Evolutionary conservation across 1,140 invertebrate species (phyloP), one percentile per base, ranked within the genome.

Genomic region (Penaeus japonicus): DNA sequence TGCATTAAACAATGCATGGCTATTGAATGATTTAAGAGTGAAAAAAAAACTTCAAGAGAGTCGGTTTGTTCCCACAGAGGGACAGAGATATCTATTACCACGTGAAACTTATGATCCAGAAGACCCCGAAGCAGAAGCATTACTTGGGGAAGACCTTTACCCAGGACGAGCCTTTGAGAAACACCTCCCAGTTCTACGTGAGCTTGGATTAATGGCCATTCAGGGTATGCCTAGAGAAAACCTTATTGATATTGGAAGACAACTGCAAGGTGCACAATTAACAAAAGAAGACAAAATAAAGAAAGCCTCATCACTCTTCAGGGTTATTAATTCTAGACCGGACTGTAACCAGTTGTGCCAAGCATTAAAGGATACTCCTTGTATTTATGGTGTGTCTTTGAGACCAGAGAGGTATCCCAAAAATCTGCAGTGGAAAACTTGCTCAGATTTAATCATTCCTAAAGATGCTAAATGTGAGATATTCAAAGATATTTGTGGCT

Each of bases 51-150:
- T 86, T 18, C 35, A 59, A 59, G 32, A 57, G 4, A 15, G 57
- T 15, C n/a, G 32, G 30, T 86, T 78, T 86, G 84, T 86, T 27
- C 27, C 75, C 22, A 39, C 59, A 35, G 24, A 35, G 18, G 62
- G 10, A 24, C 75, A 77, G 18, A 59, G 18, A 35, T 57, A 79
- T 22, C 53, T 35, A 7, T 22, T 55, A 18, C 84, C 84, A 5
- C 2, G 54, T 17, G 53, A 86, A 35, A 22, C 79, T 24, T 86
- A 79, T 65, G 84, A 86, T 54, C 84, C 84, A 10, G 84, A 86
- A 12, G 84, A 86, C 39, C 20, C 22, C 18, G 75, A 86, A 32
- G 39, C 12, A 39, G 55, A 62, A 47, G 84, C 75, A n/a, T 47
- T 86, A 2, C 59, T 79, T 59, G 73, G 73, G n/a, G 73, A 86